Percentiles rank a stretch among this genome's conserved stretches.
Evolutionary conservation across 2,888 invertebrate species (phyloP).

Genomic region (Drosophila kanekoi): DNA sequence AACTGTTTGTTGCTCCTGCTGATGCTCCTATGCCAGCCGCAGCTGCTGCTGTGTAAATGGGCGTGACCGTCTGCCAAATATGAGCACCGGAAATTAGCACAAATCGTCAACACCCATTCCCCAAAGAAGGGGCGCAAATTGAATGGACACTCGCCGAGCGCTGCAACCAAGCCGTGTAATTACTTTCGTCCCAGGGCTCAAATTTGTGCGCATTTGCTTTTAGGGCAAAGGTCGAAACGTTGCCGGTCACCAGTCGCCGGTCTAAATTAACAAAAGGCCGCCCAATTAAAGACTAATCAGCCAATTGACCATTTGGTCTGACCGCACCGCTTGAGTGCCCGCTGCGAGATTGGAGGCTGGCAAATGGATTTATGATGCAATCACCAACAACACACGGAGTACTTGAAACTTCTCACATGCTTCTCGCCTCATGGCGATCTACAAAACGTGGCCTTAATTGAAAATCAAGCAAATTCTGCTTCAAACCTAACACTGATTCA

Average conservation of each 20-base stretch:
- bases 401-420: constrained; percentile 53
- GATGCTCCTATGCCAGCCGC: constrained; percentile 12
- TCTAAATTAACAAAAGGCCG: constrained; percentile 75
- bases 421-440: constrained; percentile 20
- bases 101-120: constrained; percentile 29
- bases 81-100: constrained; percentile 78
- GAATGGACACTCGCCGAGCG: constrained; percentile 55
- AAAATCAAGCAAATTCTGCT: constrained; percentile 51
- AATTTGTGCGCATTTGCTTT: constrained; percentile 51
- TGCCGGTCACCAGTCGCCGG: constrained; percentile 53
- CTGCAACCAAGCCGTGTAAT: constrained; percentile 63
- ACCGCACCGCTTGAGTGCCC: constrained; percentile 32
- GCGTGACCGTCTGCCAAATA: constrained; percentile 76
- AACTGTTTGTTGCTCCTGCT: constrained; percentile 43
- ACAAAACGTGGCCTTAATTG: constrained; percentile 32
- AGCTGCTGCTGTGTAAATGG: constrained; percentile 52
- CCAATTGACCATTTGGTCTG: constrained; percentile 68
- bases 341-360: constrained; percentile 9
- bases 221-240: constrained; percentile 30
- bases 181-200: constrained; percentile 64
- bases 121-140: constrained; percentile 48
- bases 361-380: constrained; percentile 61
- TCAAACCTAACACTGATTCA: constrained; percentile 54
- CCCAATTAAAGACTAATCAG: constrained; percentile 79
- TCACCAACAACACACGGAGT: constrained; percentile 38